A percentile compares a stretch with the other conserved stretches of the same genome.
These are phyloP conservation scores for Anabacerthia variegaticeps DNA, from an alignment of 2,797 vertebrate genomes.

Conservation along the genomic window DNA sequence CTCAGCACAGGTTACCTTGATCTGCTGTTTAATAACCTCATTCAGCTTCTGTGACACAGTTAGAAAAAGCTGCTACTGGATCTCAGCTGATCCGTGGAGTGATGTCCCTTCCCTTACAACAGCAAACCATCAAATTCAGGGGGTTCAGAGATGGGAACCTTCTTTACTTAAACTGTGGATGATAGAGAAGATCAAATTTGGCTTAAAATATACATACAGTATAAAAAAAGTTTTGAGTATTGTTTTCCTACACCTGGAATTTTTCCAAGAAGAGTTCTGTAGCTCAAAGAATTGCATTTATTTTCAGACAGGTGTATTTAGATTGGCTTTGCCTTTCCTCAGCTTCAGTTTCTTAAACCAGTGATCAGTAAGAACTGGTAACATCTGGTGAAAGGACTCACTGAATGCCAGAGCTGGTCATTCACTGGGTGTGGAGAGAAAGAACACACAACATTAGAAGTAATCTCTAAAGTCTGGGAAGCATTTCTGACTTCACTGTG, in stretches of 20 bases:
- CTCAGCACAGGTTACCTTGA: neutral
- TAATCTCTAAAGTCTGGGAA: neutral
- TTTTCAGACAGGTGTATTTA: neutral
- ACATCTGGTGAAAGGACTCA: neutral
- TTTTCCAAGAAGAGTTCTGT: neutral
- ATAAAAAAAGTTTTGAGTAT: neutral
- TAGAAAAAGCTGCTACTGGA: neutral
- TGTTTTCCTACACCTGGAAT: neutral
- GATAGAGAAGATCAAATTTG: neutral
- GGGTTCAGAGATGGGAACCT: neutral
- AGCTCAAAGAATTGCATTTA: neutral
- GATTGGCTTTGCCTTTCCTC: neutral
- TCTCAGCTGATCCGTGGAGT: neutral
- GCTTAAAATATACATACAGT: neutral
- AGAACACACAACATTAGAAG: neutral
- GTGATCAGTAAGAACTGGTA: neutral
- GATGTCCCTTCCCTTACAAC: neutral
- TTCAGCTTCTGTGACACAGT: neutral
- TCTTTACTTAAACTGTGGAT: neutral
- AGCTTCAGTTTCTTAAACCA: neutral
- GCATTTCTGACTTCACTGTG: neutral
- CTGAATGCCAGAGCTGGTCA: neutral
- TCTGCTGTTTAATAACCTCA: neutral
- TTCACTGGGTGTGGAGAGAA: neutral
- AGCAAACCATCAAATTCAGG: neutral